These are phyloP conservation scores for Tyto alba DNA, from an alignment of 2,113 vertebrate species.

Conservation along the genomic window DNA sequence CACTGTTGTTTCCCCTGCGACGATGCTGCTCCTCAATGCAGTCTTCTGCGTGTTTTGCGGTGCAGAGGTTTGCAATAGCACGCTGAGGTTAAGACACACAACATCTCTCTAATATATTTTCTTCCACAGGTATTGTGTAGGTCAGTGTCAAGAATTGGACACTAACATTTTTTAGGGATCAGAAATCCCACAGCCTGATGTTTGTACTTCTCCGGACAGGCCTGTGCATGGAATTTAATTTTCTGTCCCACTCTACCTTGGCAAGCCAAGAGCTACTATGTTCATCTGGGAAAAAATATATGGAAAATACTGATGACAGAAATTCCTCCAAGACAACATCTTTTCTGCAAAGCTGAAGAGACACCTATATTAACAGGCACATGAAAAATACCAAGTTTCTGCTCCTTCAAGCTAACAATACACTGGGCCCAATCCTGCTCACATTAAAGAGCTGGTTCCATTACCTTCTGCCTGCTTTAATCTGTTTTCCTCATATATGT, in stretches of 20 bases:
- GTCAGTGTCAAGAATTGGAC: neutral
- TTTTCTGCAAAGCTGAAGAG: neutral
- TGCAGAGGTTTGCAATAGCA: neutral
- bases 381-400: neutral
- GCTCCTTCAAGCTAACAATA: neutral
- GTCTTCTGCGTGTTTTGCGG: neutral
- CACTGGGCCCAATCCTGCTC: neutral
- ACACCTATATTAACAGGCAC: neutral
- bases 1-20: neutral
- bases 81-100: rapidly evolving
- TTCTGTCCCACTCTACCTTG: neutral
- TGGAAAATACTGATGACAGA: neutral
- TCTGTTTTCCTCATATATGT: neutral
- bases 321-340: neutral
- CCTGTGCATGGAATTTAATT: neutral
- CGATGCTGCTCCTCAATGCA: rapidly evolving
- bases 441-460: rapidly evolving
- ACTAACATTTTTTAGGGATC: neutral
- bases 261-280: neutral
- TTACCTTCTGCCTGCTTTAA: neutral
- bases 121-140: neutral
- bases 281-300: neutral
- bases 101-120: neutral
- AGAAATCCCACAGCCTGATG: neutral
- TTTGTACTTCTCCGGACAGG: neutral